Conservation (phyloP, 1,140 invertebrate species). For the Gryllus bimaculatus region DNA sequence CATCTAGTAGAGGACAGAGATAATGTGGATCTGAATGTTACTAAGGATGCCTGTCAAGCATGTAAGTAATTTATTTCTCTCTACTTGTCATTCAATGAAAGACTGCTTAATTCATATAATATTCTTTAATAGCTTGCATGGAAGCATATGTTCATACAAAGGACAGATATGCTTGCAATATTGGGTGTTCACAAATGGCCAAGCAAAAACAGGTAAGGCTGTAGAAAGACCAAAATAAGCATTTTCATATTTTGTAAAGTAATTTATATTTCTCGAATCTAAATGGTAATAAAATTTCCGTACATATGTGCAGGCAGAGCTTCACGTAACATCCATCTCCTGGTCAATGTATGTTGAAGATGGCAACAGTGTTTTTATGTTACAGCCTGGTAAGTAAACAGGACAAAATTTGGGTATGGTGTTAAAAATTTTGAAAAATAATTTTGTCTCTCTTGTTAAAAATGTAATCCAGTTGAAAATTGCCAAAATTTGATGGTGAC, state of each 20-base stretch:
- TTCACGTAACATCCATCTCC: conserved; percentile 30
- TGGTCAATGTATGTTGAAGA: conserved; percentile 32
- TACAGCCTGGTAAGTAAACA: conserved; percentile 32
- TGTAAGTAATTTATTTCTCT: conserved; percentile 27
- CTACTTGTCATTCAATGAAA: conserved; percentile 8
- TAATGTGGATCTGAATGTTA: conserved; percentile 30
- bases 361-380: conserved; percentile 31
- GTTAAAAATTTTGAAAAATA: too few relatives aligned
- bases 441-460: too few relatives aligned
- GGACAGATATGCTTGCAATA: conserved; percentile 32
- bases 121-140: conserved; percentile 31
- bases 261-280: too few relatives aligned
- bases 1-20: conserved; percentile 11
- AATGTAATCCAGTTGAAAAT: too few relatives aligned
- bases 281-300: neutral
- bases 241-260: too few relatives aligned
- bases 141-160: conserved; percentile 33
- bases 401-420: neutral
- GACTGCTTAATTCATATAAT: conserved; percentile 10
- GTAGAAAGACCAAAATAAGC: too few relatives aligned
- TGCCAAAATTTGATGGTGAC: too few relatives aligned
- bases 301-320: conserved; percentile 24
- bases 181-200: conserved; percentile 35
- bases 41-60: conserved; percentile 32
- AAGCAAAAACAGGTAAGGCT: conserved; percentile 27